Conservation (phyloP, 2,888 invertebrate species). For the Torymus auratus region DNA sequence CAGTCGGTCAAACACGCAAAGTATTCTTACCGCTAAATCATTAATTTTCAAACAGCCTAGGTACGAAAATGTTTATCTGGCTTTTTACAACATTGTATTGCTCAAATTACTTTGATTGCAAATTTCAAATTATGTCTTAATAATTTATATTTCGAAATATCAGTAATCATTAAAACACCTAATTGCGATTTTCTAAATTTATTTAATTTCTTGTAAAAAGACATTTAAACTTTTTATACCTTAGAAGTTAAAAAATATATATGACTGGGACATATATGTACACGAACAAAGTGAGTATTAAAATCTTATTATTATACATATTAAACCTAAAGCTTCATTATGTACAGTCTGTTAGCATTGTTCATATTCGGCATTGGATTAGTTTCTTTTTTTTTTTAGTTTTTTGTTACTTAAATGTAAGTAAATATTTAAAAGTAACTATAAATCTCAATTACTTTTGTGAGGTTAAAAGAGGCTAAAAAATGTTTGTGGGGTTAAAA, state of each 20-base stretch:
- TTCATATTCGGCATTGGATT: constrained; percentile 30
- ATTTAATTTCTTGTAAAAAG: neutral
- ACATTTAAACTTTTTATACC: constrained; percentile 25
- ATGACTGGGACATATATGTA: constrained; percentile 44
- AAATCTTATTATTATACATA: constrained; percentile 48
- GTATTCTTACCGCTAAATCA: constrained; percentile 39
- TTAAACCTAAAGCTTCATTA: constrained; percentile 52
- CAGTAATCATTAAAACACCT: too few species aligned
- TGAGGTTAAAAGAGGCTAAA: constrained; percentile 36
- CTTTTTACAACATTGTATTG: neutral
- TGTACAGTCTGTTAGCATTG: constrained; percentile 54
- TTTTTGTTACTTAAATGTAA: constrained; percentile 32
- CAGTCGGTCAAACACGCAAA: constrained; percentile 43
- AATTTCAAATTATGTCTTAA: neutral
- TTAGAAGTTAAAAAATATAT: constrained; percentile 43
- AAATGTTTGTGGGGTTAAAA: constrained; percentile 34
- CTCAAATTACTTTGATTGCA: neutral
- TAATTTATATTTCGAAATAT: neutral
- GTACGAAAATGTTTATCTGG: constrained; percentile 35
- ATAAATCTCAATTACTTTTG: constrained; percentile 14
- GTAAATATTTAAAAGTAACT: constrained; percentile 30
- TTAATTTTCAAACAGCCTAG: constrained; percentile 23
- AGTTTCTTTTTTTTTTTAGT: constrained; percentile 10
- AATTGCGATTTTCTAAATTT: neutral
- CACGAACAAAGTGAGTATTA: constrained; percentile 48